Conservation (phyloP, 2,797 vertebrate genomes). For the Psittacula derbiana region DNA sequence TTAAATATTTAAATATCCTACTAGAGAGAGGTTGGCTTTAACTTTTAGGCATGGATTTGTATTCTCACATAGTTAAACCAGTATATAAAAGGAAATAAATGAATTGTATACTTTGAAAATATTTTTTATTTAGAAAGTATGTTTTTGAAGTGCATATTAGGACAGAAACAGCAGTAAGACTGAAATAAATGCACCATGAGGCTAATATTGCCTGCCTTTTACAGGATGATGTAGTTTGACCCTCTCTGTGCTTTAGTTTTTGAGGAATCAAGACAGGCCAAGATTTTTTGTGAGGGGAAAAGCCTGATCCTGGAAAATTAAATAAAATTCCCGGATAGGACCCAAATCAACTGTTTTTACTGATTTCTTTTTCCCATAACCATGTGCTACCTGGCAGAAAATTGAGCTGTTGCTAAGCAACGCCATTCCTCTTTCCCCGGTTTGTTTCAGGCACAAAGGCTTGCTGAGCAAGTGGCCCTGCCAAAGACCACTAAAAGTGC, state of each 20-base stretch:
- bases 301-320: not conserved
- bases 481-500: not conserved
- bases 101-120: not conserved
- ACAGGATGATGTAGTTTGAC: not conserved
- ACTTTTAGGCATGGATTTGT: not conserved
- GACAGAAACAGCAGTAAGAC: not conserved
- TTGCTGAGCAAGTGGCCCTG: not conserved
- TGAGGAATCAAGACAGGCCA: not conserved
- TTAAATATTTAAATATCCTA: not conserved
- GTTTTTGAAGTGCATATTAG: not conserved
- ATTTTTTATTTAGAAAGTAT: not conserved
- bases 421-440: not conserved
- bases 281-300: not conserved
- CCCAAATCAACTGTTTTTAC: conserved; percentile 10
- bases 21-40: not conserved
- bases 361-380: not conserved
- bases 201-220: not conserved
- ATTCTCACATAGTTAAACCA: not conserved
- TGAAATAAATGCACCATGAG: not conserved
- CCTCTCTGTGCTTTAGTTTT: not conserved
- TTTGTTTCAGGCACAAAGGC: not conserved
- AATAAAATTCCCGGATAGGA: not conserved
- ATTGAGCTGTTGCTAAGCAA: conserved; percentile 53
- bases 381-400: conserved; percentile 16
- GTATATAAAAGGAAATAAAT: not conserved